A percentile compares a stretch with the other conserved stretches of the same genome.
phyloP scores from a whole-genome alignment of 2,797 vertebrate species.

The Passerculus sandwichensis region DNA sequence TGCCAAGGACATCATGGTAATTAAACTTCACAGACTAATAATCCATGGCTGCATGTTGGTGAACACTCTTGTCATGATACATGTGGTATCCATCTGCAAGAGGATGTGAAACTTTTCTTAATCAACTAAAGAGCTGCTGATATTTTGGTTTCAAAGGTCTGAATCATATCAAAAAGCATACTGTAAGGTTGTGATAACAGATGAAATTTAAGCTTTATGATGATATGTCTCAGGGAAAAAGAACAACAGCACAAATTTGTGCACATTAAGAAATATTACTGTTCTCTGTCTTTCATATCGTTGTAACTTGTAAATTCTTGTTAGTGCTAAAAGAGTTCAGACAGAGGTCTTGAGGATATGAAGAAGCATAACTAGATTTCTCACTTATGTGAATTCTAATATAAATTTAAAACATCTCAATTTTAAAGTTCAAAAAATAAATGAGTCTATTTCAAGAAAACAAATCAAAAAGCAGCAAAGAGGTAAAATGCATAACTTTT shows the following conservation, averaged over 20 bases:
- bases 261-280: background rate
- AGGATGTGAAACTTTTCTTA: background rate
- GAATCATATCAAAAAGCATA: background rate
- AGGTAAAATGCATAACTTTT: background rate
- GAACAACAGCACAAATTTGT: background rate
- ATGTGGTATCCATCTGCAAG: background rate
- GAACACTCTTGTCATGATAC: background rate
- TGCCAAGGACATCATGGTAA: background rate
- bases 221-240: background rate
- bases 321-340: background rate
- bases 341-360: background rate
- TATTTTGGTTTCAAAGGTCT: background rate
- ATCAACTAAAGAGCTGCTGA: background rate
- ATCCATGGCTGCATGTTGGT: background rate
- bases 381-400: background rate
- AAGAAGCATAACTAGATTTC: background rate
- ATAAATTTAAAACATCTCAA: background rate
- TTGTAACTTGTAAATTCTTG: background rate
- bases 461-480: background rate
- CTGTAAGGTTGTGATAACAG: background rate
- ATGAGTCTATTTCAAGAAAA: background rate
- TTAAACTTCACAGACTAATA: background rate
- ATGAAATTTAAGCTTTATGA: background rate
- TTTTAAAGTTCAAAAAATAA: background rate
- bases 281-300: background rate